A percentile compares a stretch with the other conserved stretches of the same genome.
These are phyloP conservation scores for Columbina picui DNA, from an alignment of 2,113 vertebrate genomes.

Conservation along the genomic window DNA sequence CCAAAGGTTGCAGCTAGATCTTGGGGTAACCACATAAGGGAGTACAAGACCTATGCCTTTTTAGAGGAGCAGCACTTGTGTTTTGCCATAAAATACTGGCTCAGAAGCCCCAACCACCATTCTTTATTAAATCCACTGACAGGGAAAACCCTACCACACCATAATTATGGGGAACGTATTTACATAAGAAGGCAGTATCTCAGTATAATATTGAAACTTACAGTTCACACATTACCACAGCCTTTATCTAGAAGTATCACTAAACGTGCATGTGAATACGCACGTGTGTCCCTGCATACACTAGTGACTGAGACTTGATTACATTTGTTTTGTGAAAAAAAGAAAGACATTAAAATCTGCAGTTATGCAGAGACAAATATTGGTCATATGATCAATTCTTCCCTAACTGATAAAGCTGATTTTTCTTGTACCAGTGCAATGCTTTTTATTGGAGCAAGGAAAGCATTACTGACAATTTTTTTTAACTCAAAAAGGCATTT, in stretches of 20 bases:
- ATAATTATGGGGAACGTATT: background rate
- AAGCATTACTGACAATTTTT: background rate
- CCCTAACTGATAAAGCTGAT: background rate
- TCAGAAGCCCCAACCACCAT: background rate
- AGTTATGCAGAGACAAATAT: background rate
- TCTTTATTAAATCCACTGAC: background rate
- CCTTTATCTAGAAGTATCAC: background rate
- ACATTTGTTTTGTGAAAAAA: background rate
- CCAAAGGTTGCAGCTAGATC: background rate
- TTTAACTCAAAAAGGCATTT: background rate
- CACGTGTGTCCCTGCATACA: background rate
- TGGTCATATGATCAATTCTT: background rate
- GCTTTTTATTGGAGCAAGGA: background rate
- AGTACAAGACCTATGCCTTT: background rate
- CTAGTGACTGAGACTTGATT: background rate
- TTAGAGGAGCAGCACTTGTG: background rate
- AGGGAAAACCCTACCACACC: background rate
- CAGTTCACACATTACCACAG: background rate
- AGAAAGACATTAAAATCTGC: background rate
- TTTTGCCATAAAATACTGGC: background rate
- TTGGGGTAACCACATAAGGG: accelerated
- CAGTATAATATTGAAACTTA: background rate
- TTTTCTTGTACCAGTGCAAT: background rate
- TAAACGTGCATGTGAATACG: background rate
- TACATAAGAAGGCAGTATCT: background rate